These are phyloP conservation scores for Coenonympha glycerion DNA, from an alignment of 2,888 invertebrate genomes.

Conservation along the genomic window DNA sequence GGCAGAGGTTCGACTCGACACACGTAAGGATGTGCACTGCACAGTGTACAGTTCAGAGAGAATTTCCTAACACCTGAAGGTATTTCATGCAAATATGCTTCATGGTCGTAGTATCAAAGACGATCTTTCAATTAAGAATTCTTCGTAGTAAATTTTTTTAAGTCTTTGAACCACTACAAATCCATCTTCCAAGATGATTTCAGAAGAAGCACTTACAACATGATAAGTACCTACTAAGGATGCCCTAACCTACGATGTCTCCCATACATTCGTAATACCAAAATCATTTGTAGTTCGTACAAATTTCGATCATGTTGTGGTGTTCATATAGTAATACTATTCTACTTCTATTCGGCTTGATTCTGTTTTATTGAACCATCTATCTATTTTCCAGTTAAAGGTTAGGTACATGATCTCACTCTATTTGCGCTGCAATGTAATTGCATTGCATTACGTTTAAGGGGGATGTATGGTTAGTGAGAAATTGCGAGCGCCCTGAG, in stretches of 20 bases:
- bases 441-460: conserved; percentile 12
- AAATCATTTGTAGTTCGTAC: too few relatives aligned
- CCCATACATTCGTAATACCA: too few relatives aligned
- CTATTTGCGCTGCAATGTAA: conserved; percentile 10
- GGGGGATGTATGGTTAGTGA: conserved; percentile 8
- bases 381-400: conserved; percentile 1
- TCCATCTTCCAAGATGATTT: too few relatives aligned
- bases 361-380: neutral
- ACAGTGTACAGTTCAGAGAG: neutral
- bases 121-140: neutral
- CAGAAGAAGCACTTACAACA: too few relatives aligned
- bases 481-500: conserved; percentile 10
- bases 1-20: neutral
- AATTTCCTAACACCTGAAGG: neutral
- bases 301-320: too few relatives aligned
- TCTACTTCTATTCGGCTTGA: too few relatives aligned
- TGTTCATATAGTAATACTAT: too few relatives aligned
- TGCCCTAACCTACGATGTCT: too few relatives aligned
- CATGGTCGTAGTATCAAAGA: neutral
- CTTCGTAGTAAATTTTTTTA: too few relatives aligned
- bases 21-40: neutral
- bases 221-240: too few relatives aligned
- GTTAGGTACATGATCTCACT: conserved; percentile 2
- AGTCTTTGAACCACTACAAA: too few relatives aligned
- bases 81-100: neutral